Evolutionary conservation across 2,797 vertebrate genomes (phyloP).

Genomic region (Enteromius anoplus): DNA sequence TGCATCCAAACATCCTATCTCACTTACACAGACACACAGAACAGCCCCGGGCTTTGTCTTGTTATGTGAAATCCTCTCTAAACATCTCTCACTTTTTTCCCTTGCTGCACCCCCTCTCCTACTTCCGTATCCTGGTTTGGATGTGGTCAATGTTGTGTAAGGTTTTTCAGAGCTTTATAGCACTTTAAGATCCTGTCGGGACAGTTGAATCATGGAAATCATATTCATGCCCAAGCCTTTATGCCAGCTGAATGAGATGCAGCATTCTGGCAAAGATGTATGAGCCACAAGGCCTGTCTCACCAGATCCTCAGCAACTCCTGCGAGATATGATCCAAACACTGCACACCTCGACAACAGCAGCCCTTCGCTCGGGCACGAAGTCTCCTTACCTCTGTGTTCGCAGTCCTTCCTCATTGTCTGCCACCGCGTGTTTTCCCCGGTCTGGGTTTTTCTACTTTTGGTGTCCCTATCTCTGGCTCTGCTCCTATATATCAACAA

Average conservation of each 20-base stretch:
- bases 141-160: slow-evolving; percentile 32
- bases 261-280: slow-evolving; percentile 48
- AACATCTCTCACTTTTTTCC: slow-evolving; percentile 12
- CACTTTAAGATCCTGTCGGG: slow-evolving; percentile 29
- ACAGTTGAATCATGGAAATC: slow-evolving; percentile 59
- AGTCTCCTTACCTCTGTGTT: slow-evolving; percentile 19
- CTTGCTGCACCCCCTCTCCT: slow-evolving; percentile 2
- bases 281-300: slow-evolving; percentile 4
- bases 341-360: slow-evolving; percentile 25
- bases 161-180: slow-evolving; percentile 4
- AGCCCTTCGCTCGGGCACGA: slow-evolving; percentile 38
- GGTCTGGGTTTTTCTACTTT: slow-evolving; percentile 52
- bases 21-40: slow-evolving; percentile 43
- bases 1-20: slow-evolving; percentile 43
- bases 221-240: slow-evolving; percentile 46
- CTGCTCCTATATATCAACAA: slow-evolving; percentile 70
- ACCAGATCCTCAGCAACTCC: background rate
- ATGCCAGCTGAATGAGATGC: slow-evolving; percentile 40
- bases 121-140: slow-evolving; percentile 10
- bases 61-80: slow-evolving; percentile 34
- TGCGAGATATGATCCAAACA: slow-evolving; percentile 24
- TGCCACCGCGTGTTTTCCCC: slow-evolving; percentile 24
- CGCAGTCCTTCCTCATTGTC: slow-evolving; percentile 5
- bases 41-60: slow-evolving; percentile 38
- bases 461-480: slow-evolving; percentile 61